A percentile compares a stretch with the other conserved stretches of the same genome.
These are phyloP conservation scores for Eilema caniola DNA, from an alignment of 2,888 invertebrate genomes.

Conservation along the genomic window DNA sequence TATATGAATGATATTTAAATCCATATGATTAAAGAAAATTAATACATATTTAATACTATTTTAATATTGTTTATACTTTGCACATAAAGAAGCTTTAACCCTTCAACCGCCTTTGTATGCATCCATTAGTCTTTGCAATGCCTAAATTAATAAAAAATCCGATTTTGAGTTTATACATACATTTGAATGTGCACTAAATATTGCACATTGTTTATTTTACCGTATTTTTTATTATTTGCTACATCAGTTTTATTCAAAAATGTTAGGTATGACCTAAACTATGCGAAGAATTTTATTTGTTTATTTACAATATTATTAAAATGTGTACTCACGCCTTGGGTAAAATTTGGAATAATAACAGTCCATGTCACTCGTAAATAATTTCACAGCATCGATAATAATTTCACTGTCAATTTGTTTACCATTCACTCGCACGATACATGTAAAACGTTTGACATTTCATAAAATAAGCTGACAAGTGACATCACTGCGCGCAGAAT, in stretches of 20 bases:
- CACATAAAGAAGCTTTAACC: neutral
- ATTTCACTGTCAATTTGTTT: constrained; percentile 84
- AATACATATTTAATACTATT: too few relatives aligned
- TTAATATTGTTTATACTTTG: neutral
- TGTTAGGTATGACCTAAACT: constrained; percentile 71
- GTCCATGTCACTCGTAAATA: constrained; percentile 81
- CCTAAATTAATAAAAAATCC: neutral
- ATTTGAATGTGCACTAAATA: constrained; percentile 1
- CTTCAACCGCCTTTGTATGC: neutral
- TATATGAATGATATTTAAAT: neutral
- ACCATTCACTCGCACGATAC: constrained; percentile 82
- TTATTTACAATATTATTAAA: constrained; percentile 73
- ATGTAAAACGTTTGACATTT: constrained; percentile 85
- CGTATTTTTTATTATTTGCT: constrained; percentile 6
- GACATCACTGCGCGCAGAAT: constrained; percentile 86
- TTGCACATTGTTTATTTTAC: constrained; percentile 1
- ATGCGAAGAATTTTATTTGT: constrained; percentile 81
- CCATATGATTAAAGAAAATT: neutral
- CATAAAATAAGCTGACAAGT: constrained; percentile 85
- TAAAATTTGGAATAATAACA: constrained; percentile 87
- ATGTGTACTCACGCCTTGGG: constrained; percentile 85
- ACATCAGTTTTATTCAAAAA: constrained; percentile 46
- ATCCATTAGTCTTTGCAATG: neutral
- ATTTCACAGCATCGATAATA: constrained; percentile 79
- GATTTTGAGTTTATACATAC: neutral